phyloP scores from a whole-genome alignment of 2,888 invertebrate genomes.

The Blastobasis adustella region DNA sequence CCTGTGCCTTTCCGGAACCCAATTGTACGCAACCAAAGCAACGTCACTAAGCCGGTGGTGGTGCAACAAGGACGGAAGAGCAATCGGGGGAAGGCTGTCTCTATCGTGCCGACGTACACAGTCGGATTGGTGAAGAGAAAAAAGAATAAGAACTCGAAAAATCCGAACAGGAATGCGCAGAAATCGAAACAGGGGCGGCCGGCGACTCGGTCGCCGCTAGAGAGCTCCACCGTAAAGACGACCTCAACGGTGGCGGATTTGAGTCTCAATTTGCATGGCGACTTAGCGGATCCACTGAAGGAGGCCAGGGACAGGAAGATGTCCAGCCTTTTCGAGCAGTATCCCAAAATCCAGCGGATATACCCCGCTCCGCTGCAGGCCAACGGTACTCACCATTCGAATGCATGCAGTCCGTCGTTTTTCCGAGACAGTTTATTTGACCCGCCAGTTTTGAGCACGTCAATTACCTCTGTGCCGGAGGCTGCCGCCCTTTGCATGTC shows the following conservation, averaged over 20 bases:
- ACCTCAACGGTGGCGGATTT: conserved; percentile 48
- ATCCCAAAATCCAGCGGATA: conserved; percentile 84
- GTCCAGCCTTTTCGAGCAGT: conserved; percentile 82
- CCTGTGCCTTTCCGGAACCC: conserved; percentile 71
- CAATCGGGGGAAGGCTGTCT: conserved; percentile 50
- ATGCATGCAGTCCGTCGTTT: conserved; percentile 49
- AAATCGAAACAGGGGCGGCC: conserved; percentile 71
- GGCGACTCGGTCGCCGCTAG: conserved; percentile 67
- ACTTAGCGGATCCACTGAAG: conserved; percentile 53
- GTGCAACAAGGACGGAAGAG: conserved; percentile 59
- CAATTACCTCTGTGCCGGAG: conserved; percentile 50
- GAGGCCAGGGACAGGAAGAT: conserved; percentile 74
- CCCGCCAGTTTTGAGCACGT: conserved; percentile 52
- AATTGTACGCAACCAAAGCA: conserved; percentile 54
- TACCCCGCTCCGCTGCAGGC: conserved; percentile 79
- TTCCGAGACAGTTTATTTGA: conserved; percentile 41
- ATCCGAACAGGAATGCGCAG: conserved; percentile 64
- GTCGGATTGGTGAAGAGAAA: conserved; percentile 66
- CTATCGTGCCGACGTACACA: conserved; percentile 59
- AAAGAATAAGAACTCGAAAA: conserved; percentile 75
- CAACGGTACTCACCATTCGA: conserved; percentile 55
- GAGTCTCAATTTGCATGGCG: conserved; percentile 57
- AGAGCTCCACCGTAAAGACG: conserved; percentile 60
- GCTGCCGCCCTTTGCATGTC: conserved; percentile 54
- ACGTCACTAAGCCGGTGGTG: conserved; percentile 60